A percentile compares a stretch with the other conserved stretches of the same genome.
Conservation (phyloP, 1,140 invertebrate genomes). For the Ladona fulva region DNA sequence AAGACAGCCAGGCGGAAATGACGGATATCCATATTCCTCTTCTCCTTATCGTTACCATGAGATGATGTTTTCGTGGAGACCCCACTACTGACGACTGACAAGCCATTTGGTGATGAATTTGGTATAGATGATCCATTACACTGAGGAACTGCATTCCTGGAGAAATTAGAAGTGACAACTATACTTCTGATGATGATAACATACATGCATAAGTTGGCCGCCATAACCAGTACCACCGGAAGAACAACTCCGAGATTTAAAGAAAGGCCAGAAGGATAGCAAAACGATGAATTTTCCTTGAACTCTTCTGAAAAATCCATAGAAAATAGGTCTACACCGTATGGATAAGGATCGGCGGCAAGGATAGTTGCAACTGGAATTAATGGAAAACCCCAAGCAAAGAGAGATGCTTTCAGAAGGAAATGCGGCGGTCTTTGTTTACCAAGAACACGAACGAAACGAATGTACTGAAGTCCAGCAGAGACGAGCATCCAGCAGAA, state of each 20-base stretch:
- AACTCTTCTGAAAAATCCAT: too few species aligned
- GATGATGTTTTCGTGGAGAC: neutral
- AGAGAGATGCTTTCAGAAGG: slow-evolving; percentile 12
- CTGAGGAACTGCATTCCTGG: neutral
- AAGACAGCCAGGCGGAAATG: slow-evolving; percentile 11
- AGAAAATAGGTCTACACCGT: neutral
- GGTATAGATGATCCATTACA: neutral
- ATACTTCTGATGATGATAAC: neutral
- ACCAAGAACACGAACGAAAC: slow-evolving; percentile 13
- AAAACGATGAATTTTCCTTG: slow-evolving; percentile 13
- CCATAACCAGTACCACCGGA: slow-evolving; percentile 16
- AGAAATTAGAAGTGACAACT: neutral
- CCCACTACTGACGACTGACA: neutral
- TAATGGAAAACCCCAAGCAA: slow-evolving; percentile 5
- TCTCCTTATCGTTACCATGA: neutral
- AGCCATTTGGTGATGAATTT: neutral
- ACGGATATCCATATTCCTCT: neutral
- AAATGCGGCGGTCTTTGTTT: slow-evolving; percentile 12
- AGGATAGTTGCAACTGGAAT: slow-evolving; percentile 6
- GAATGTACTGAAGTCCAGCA: slow-evolving; percentile 18
- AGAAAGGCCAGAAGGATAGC: slow-evolving; percentile 16
- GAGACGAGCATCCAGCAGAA: slow-evolving; percentile 22
- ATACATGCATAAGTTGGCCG: slow-evolving; percentile 15
- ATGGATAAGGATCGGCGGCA: neutral
- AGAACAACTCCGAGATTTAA: slow-evolving; percentile 17